Conservation (phyloP, 2,888 invertebrate genomes). For the Drosophila nigricruria region DNA sequence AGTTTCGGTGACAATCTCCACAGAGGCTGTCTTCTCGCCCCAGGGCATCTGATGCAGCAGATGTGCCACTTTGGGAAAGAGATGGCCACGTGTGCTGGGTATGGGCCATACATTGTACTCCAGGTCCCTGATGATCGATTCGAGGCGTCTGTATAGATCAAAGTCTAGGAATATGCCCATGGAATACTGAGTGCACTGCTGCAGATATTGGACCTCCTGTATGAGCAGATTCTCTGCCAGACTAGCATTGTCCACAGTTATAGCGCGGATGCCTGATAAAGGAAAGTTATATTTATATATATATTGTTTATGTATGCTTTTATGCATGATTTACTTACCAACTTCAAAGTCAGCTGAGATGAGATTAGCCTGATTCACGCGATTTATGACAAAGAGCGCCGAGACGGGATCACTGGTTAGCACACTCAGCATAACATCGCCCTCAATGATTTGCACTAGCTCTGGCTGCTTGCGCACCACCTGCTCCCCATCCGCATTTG, state of each 20-base stretch:
- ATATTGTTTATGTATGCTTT: too few relatives aligned
- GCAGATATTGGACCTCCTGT: constrained; percentile 84
- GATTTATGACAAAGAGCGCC: constrained; percentile 84
- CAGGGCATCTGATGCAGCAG: constrained; percentile 85
- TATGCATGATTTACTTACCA: constrained; percentile 64
- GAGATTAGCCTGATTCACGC: constrained; percentile 83
- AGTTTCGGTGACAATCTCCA: constrained; percentile 83
- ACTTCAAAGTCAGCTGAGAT: constrained; percentile 83
- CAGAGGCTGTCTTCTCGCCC: constrained; percentile 84
- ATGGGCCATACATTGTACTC: constrained; percentile 85
- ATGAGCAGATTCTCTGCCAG: constrained; percentile 82
- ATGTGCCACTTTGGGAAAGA: constrained; percentile 84
- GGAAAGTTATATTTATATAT: neutral
- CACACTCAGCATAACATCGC: constrained; percentile 83
- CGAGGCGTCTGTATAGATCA: constrained; percentile 79
- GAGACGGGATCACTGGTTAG: constrained; percentile 83
- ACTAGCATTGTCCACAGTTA: constrained; percentile 73
- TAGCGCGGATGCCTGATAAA: constrained; percentile 81
- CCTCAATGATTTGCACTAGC: constrained; percentile 82
- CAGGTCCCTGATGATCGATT: constrained; percentile 80
- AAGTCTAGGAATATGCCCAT: constrained; percentile 84
- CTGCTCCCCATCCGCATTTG: constrained; percentile 52
- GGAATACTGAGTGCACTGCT: constrained; percentile 83
- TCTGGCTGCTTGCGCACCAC: constrained; percentile 69
- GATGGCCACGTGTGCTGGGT: constrained; percentile 73